Conservation (phyloP, 2,888 invertebrate species). For the Chrysolina haemoptera region DNA sequence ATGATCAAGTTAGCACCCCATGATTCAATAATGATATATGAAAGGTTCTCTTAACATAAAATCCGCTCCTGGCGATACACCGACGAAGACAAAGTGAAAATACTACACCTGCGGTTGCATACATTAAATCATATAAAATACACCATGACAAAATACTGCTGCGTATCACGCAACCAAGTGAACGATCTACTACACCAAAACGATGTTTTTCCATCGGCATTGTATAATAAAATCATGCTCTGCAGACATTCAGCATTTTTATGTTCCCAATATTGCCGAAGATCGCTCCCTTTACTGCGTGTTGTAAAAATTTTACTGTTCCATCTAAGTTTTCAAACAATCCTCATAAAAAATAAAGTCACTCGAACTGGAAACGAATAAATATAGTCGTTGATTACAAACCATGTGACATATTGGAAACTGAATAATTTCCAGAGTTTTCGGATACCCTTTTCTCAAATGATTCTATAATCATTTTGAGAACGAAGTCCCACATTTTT, state of each 20-base stretch:
- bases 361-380: neutral
- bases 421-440: too few relatives aligned
- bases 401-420: neutral
- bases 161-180: slow-evolving; percentile 32
- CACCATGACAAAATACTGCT: slow-evolving; percentile 25
- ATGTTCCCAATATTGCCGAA: slow-evolving; percentile 33
- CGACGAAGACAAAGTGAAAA: slow-evolving; percentile 9
- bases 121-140: slow-evolving; percentile 17
- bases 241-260: slow-evolving; percentile 30
- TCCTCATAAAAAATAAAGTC: neutral
- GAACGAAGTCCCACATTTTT: too few relatives aligned
- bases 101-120: slow-evolving; percentile 19
- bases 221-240: slow-evolving; percentile 25
- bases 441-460: too few relatives aligned
- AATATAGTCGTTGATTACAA: neutral
- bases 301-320: slow-evolving; percentile 27
- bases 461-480: too few relatives aligned
- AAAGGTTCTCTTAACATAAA: neutral
- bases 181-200: slow-evolving; percentile 21
- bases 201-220: neutral
- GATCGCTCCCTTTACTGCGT: slow-evolving; percentile 29
- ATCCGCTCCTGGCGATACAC: neutral
- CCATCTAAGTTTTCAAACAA: neutral
- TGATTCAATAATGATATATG: too few relatives aligned
- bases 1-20: too few relatives aligned